Percentiles rank a stretch among this genome's conserved stretches.
phyloP scores from a whole-genome alignment of 30 jellyfish, hydroid and myxozoan species.

The Cassiopea xamachana region DNA sequence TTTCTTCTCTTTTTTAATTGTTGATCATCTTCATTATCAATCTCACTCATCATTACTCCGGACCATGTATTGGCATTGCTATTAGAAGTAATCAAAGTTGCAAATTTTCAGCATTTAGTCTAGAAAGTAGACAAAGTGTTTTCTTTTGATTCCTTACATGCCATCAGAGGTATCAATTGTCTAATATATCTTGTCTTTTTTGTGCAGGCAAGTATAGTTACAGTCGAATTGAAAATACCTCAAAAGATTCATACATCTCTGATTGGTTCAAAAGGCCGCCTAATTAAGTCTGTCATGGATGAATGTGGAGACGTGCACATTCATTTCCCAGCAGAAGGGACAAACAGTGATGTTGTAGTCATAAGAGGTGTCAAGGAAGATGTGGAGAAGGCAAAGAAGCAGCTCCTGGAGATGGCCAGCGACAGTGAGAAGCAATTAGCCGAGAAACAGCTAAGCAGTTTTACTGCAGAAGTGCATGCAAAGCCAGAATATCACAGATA shows the following conservation, averaged over 20 bases:
- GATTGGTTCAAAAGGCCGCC: slow-evolving; percentile 95
- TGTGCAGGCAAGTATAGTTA: slow-evolving; percentile 80
- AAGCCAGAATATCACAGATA: slow-evolving; percentile 93
- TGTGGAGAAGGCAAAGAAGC: slow-evolving; percentile 92
- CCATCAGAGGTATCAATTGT: neutral
- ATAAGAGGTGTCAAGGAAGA: slow-evolving; percentile 91
- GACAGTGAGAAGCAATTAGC: slow-evolving; percentile 76
- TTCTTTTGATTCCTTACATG: neutral
- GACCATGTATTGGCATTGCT: too few relatives aligned
- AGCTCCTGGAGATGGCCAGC: slow-evolving; percentile 76
- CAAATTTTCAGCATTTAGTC: too few relatives aligned
- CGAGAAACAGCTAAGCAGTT: slow-evolving; percentile 83
- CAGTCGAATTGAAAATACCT: slow-evolving; percentile 82
- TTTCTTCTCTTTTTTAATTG: too few relatives aligned
- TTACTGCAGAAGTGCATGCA: slow-evolving; percentile 91
- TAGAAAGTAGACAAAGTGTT: neutral
- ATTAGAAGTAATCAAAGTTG: too few relatives aligned
- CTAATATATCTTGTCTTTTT: neutral
- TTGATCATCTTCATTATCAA: too few relatives aligned
- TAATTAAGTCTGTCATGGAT: slow-evolving; percentile 90
- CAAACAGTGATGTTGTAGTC: slow-evolving; percentile 80
- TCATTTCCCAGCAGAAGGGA: slow-evolving; percentile 94
- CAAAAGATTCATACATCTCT: slow-evolving; percentile 88
- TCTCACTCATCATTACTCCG: too few relatives aligned
- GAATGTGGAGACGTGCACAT: slow-evolving; percentile 97